Conservation (phyloP, 2,113 vertebrate genomes). For the Odocoileus virginianus region DNA sequence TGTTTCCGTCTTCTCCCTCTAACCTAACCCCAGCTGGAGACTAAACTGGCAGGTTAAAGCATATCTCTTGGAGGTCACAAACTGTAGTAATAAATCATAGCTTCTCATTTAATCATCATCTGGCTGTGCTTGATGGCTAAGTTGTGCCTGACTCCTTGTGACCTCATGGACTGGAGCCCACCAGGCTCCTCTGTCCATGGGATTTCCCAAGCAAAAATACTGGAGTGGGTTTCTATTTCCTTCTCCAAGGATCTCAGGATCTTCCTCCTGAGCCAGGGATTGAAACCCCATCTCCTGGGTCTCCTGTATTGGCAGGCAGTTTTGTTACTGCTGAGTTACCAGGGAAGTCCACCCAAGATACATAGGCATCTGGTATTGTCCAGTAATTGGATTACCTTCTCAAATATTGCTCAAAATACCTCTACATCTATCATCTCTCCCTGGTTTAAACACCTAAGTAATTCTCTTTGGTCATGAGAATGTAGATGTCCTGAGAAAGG, state of each 20-base stretch:
- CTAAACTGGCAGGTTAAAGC: background rate
- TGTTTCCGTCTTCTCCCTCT: background rate
- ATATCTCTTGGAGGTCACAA: background rate
- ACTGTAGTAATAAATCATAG: background rate
- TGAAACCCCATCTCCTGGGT: background rate
- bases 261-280: background rate
- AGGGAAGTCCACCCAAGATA: background rate
- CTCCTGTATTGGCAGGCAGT: background rate
- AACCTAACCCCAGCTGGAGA: background rate
- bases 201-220: background rate
- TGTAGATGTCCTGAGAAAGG: background rate
- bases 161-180: background rate
- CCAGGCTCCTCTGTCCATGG: background rate
- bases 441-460: background rate
- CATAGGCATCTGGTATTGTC: background rate
- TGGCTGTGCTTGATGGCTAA: fast-evolving
- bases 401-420: background rate
- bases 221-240: background rate
- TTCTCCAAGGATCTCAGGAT: background rate
- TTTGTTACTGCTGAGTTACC: background rate
- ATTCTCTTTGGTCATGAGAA: background rate
- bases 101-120: background rate
- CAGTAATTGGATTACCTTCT: background rate
- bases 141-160: background rate
- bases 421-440: background rate